A percentile compares a stretch with the other conserved stretches of the same genome.
Evolutionary conservation across 2,797 vertebrate species (phyloP).

Genomic region (Eulemur mongoz): DNA sequence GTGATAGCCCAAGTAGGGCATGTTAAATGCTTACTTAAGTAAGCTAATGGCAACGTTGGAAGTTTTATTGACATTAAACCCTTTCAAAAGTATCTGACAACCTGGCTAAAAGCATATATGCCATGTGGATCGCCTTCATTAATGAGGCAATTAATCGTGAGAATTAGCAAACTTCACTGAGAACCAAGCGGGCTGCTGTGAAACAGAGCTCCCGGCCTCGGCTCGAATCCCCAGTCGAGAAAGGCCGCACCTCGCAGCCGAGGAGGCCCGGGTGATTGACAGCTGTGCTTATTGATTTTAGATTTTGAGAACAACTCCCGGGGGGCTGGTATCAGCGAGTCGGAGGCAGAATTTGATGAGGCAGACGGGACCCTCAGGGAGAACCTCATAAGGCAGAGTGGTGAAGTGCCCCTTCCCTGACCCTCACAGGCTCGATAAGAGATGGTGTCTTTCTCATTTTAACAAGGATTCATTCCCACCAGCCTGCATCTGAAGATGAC

Average conservation of each 20-base stretch:
- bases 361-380: conserved; percentile 62
- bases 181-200: neutral
- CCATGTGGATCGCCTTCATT: conserved; percentile 60
- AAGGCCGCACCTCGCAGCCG: neutral
- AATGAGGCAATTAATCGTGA: conserved; percentile 70
- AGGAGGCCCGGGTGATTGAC: conserved; percentile 61
- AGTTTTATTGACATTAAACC: conserved; percentile 67
- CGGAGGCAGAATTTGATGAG: conserved; percentile 68
- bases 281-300: conserved; percentile 70
- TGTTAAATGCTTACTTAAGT: conserved; percentile 66
- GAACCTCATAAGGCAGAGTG: conserved; percentile 2
- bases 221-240: neutral
- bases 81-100: conserved; percentile 66
- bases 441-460: conserved; percentile 55
- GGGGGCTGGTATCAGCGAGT: neutral
- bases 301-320: conserved; percentile 65
- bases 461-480: conserved; percentile 36
- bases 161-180: conserved; percentile 59
- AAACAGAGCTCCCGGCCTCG: neutral
- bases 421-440: neutral
- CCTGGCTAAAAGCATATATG: conserved; percentile 54
- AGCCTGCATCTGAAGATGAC: conserved; percentile 46
- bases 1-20: neutral
- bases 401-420: conserved; percentile 45
- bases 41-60: conserved; percentile 50